Conservation (phyloP, 2,888 invertebrate genomes). For the Leptarthrus brevirostris region DNA sequence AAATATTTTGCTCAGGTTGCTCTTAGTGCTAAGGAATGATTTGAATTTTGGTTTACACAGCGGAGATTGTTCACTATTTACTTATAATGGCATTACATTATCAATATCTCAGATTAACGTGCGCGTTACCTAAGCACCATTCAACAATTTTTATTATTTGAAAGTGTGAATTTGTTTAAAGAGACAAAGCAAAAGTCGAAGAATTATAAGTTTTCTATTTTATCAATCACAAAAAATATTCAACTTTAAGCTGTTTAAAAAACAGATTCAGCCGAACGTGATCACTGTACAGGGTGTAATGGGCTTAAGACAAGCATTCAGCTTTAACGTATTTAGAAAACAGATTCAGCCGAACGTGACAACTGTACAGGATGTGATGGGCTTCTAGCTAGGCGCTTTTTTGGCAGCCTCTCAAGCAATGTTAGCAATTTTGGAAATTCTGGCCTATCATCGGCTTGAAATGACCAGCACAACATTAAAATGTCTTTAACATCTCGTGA, state of each 20-base stretch:
- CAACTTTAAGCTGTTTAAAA: slow-evolving; percentile 71
- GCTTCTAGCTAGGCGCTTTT: slow-evolving; percentile 93
- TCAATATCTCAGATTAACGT: slow-evolving; percentile 15
- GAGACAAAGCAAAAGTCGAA: slow-evolving; percentile 11
- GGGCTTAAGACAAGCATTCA: too few species aligned
- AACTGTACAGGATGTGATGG: slow-evolving; percentile 98
- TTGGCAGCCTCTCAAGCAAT: slow-evolving; percentile 90
- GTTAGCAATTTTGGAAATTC: slow-evolving; percentile 89
- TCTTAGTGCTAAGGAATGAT: slow-evolving; percentile 39
- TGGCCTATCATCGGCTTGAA: slow-evolving; percentile 84
- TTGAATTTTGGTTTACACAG: slow-evolving; percentile 4
- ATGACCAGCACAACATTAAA: slow-evolving; percentile 96
- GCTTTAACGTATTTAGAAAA: too few species aligned
- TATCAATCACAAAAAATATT: background rate
- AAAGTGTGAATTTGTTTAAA: background rate
- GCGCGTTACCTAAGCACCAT: slow-evolving; percentile 22
- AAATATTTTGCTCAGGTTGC: slow-evolving; percentile 4
- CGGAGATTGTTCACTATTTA: slow-evolving; percentile 7
- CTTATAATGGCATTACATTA: slow-evolving; percentile 1
- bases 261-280: slow-evolving; percentile 95
- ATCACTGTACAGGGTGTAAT: slow-evolving; percentile 96
- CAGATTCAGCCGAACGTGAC: slow-evolving; percentile 95
- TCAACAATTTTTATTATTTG: background rate
- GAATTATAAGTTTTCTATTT: slow-evolving; percentile 14
- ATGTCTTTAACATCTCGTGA: slow-evolving; percentile 98